Conservation (phyloP, 2,888 invertebrate species). For the Apocheima hispidaria region DNA sequence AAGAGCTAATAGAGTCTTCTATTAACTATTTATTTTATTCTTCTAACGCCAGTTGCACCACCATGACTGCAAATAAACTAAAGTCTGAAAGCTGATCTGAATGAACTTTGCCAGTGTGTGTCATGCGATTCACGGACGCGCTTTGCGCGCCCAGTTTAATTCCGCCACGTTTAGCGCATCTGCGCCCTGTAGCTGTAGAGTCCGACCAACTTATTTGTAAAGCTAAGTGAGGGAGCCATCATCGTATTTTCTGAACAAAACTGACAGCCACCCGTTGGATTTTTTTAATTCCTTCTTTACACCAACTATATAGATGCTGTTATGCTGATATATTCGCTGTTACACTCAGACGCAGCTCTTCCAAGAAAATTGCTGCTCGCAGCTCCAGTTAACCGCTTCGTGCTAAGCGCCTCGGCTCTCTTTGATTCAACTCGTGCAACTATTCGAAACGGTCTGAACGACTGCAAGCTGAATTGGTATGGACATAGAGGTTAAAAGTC, state of each 20-base stretch:
- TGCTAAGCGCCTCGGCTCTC: conserved; percentile 26
- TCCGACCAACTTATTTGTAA: not conserved
- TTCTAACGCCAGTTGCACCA: not conserved
- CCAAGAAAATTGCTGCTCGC: conserved; percentile 59
- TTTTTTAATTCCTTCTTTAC: not conserved
- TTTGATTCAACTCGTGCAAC: conserved; percentile 39
- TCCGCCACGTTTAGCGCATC: conserved; percentile 43
- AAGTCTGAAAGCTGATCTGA: conserved; percentile 26
- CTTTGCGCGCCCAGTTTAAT: conserved; percentile 42
- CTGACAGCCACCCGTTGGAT: not conserved
- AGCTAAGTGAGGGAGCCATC: not conserved
- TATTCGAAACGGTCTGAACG: conserved; percentile 23
- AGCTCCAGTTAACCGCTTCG: conserved; percentile 48
- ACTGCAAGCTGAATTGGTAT: conserved; percentile 20
- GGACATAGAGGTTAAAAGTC: not conserved
- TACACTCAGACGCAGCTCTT: conserved; percentile 61
- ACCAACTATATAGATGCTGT: not conserved
- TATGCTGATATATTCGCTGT: conserved; percentile 46
- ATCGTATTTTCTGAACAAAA: not conserved
- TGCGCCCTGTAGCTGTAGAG: conserved; percentile 16
- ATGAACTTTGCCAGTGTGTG: conserved; percentile 38
- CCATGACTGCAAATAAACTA: conserved; percentile 16
- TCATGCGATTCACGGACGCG: conserved; percentile 27
- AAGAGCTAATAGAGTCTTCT: not conserved
- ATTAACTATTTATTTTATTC: too few species aligned